These are phyloP conservation scores for Tipula unca DNA, from an alignment of 2,888 invertebrate species.

Conservation along the genomic window DNA sequence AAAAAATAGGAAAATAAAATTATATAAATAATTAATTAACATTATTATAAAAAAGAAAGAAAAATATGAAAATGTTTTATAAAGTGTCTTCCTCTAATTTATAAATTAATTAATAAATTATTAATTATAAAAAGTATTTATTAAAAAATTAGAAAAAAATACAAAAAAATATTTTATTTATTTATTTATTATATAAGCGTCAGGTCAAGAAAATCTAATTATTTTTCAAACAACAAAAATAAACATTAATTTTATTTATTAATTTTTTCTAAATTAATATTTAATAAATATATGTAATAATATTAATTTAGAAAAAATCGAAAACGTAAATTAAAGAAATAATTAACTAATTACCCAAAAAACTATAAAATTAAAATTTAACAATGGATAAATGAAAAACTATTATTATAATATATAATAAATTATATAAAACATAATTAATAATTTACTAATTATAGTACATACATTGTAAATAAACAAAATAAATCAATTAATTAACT, in stretches of 20 bases:
- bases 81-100: slow-evolving; percentile 14
- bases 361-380: background rate
- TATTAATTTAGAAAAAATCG: background rate
- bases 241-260: background rate
- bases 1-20: background rate
- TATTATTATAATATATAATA: background rate
- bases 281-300: no score
- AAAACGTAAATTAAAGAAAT: background rate
- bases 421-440: background rate
- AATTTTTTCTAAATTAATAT: no score
- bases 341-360: background rate
- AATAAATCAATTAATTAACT: background rate
- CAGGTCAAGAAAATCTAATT: background rate
- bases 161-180: background rate
- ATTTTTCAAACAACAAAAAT: background rate
- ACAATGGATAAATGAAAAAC: background rate
- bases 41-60: background rate
- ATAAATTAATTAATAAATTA: background rate
- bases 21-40: background rate
- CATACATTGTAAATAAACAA: background rate
- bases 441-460: background rate
- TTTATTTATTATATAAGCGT: background rate
- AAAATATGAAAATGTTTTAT: slow-evolving; percentile 9
- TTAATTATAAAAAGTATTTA: background rate
- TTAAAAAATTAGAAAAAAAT: background rate